Percentiles rank a stretch among this genome's conserved stretches.
These are phyloP conservation scores for Mus spicilegus DNA, from an alignment of 2,113 vertebrate species.

Conservation along the genomic window DNA sequence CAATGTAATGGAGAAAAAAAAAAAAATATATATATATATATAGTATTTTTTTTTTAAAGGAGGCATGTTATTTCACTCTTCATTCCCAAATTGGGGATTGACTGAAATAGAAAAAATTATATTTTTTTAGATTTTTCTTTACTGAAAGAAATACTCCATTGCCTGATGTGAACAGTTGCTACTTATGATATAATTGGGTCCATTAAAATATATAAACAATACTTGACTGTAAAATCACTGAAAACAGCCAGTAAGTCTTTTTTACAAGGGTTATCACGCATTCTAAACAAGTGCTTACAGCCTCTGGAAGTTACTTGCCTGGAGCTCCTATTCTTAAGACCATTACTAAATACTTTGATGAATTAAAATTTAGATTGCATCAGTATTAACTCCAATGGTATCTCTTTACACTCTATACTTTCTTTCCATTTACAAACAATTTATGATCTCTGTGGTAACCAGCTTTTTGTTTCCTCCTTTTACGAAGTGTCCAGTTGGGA, in stretches of 20 bases:
- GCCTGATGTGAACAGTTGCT: constrained; percentile 51
- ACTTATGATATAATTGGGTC: constrained; percentile 58
- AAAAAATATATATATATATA: background rate
- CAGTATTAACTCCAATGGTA: constrained; percentile 27
- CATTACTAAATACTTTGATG: constrained; percentile 36
- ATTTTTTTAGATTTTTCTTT: constrained; percentile 75
- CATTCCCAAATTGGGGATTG: constrained; percentile 60
- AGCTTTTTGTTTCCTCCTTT: constrained; percentile 39
- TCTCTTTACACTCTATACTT: constrained; percentile 3
- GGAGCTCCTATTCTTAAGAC: background rate
- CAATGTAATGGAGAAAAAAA: constrained; percentile 40
- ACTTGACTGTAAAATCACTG: constrained; percentile 55
- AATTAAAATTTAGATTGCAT: constrained; percentile 53
- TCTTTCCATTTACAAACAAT: constrained; percentile 54
- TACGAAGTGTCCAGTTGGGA: background rate
- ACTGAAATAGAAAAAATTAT: constrained; percentile 58
- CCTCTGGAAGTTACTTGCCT: constrained; percentile 39
- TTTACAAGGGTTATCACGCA: background rate
- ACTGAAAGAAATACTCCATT: constrained; percentile 60
- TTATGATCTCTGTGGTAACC: constrained; percentile 10
- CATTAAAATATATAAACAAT: constrained; percentile 47
- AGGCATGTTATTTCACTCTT: constrained; percentile 65
- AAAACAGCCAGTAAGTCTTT: constrained; percentile 55
- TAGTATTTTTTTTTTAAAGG: constrained; percentile 52
- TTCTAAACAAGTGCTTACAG: constrained; percentile 25